Percentiles rank a stretch among this genome's conserved stretches.
Evolutionary conservation across 1,140 invertebrate genomes (phyloP).

Genomic region (Drosophila bifasciata): DNA sequence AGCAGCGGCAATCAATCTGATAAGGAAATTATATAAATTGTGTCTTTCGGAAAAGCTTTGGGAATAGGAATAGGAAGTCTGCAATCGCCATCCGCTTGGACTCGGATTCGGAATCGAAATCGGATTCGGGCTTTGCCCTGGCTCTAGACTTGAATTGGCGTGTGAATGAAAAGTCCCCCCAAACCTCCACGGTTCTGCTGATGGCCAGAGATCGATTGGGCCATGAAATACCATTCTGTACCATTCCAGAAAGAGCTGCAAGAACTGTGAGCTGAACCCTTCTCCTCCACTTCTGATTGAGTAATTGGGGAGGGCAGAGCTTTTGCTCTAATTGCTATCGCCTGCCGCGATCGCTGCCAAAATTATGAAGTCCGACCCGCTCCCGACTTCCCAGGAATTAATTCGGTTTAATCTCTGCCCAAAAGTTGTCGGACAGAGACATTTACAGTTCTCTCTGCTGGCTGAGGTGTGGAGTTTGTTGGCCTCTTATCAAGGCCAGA

Average conservation of each 20-base stretch:
- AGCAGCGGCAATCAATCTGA: conserved; percentile 51
- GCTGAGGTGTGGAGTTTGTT: conserved; percentile 57
- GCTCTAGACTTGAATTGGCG: conserved; percentile 35
- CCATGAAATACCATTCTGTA: conserved; percentile 11
- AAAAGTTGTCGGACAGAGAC: conserved; percentile 29
- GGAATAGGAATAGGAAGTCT: conserved; percentile 58
- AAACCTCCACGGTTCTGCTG: conserved; percentile 13
- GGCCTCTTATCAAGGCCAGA: conserved; percentile 32
- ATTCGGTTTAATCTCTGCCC: conserved; percentile 17
- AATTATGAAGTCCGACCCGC: conserved; percentile 36
- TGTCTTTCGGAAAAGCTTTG: conserved; percentile 59
- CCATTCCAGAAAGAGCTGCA: neutral
- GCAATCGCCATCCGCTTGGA: conserved; percentile 59
- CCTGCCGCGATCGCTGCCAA: conserved; percentile 56
- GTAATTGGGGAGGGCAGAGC: conserved; percentile 58
- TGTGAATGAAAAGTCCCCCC: conserved; percentile 53
- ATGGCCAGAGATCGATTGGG: conserved; percentile 63
- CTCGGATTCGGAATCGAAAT: neutral
- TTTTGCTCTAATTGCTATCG: conserved; percentile 71
- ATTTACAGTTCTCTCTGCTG: conserved; percentile 19
- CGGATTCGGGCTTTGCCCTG: conserved; percentile 14
- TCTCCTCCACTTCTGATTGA: conserved; percentile 37
- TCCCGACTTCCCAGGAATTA: conserved; percentile 42
- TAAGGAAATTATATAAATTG: conserved; percentile 79
- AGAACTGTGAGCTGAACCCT: no score